Evolutionary conservation across 35 echinoderm and acorn worm genomes (phyloP), one percentile per base, ranked within the genome.

Genomic region (Eucidaris tribuloides): DNA sequence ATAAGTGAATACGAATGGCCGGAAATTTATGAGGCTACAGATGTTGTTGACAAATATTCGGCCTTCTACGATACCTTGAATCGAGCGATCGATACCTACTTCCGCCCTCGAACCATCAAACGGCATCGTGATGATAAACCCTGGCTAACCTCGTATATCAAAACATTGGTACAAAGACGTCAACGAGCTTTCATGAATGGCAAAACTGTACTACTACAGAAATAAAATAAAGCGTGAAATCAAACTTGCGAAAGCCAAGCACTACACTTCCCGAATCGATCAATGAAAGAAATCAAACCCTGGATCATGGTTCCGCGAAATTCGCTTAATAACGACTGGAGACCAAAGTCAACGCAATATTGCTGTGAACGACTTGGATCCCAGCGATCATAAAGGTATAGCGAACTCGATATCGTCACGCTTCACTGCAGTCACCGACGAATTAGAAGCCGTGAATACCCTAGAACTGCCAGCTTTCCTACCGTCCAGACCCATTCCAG

Each of bases 141-240:
- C 4, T 1, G 1, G 64, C 30, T 70, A 18, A 1, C 64, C 35
- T 35, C 1, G 7, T 1, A 38, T 35, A 5, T 70, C 28, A 81
- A 81, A 62, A 14, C 14, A 7, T 30, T 81, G 14, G 40, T 81
- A 31, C 4, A 0, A 31, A 81, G 61, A 58, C 48, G 79, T 15
- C 79, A 34, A 58, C 34, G 23, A 40, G 54, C 55, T 15, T 81
- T 59, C 42, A n/a, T 1, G 31, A 24, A 81, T 29, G 61, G 40
- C 14, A 33, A 81, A 20, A 25, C 19, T 1, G 30, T 7, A 20
- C 32, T 70, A 37, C 14, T 37, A 15, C 3, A 22, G 79, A 19
- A 81, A 81, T 33, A 81, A 81, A 61, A 41, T 81, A 19, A 33
- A 81, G 41, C 29, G 46, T 35, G 79, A 81, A 57, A 81, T 62